Conservation (phyloP, 2,797 vertebrate genomes). For the Lerista edwardsae region DNA sequence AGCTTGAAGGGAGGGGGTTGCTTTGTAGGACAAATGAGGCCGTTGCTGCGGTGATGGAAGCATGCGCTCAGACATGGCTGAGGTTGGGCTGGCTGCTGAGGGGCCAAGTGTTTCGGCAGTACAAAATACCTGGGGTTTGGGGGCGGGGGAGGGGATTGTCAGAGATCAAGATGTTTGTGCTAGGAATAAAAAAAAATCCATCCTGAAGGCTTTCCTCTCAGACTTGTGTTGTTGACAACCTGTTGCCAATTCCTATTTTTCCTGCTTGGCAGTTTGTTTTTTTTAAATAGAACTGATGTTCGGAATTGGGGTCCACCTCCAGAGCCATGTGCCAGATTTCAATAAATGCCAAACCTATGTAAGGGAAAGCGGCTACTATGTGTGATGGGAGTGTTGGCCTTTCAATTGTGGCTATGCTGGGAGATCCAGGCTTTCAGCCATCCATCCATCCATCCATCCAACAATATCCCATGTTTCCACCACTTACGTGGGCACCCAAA, state of each 20-base stretch:
- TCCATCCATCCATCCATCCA: too few species aligned
- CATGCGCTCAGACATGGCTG: slow-evolving; percentile 3
- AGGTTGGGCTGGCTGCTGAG: slow-evolving; percentile 42
- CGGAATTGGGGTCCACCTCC: background rate
- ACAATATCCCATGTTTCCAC: too few species aligned
- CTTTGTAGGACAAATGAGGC: slow-evolving; percentile 67
- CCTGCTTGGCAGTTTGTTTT: too few species aligned
- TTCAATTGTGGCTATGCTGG: too few species aligned
- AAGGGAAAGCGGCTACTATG: too few species aligned
- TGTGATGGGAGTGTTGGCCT: too few species aligned
- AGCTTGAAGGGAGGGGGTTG: slow-evolving; percentile 37
- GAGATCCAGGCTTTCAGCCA: too few species aligned
- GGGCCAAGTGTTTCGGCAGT: slow-evolving; percentile 44
- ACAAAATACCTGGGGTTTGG: background rate
- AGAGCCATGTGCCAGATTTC: background rate
- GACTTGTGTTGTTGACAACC: background rate
- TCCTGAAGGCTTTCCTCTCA: background rate
- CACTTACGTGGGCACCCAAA: too few species aligned
- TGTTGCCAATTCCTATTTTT: background rate
- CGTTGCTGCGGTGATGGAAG: slow-evolving; percentile 69
- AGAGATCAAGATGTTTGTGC: background rate
- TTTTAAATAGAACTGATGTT: background rate
- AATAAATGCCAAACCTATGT: too few species aligned
- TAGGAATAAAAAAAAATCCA: background rate
- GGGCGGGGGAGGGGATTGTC: background rate